Percentiles rank a stretch among this genome's conserved stretches.
phyloP scores from a whole-genome alignment of 1,140 invertebrate species.

The Drosophila kurseongensis region DNA sequence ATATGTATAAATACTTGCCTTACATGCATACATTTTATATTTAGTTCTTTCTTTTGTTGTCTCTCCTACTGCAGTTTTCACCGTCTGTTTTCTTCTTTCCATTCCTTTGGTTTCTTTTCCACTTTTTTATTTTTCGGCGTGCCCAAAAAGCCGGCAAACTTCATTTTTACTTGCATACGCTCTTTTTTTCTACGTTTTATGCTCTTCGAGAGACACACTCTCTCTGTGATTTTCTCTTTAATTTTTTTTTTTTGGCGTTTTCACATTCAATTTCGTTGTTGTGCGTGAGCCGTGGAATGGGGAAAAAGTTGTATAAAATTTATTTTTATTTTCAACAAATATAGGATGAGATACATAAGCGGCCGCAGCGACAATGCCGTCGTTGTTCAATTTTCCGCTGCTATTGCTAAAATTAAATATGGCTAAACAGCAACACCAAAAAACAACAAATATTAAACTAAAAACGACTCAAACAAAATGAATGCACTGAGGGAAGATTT shows the following conservation, averaged over 20 bases:
- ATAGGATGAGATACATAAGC: slow-evolving; percentile 32
- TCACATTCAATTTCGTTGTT: slow-evolving; percentile 22
- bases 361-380: slow-evolving; percentile 7
- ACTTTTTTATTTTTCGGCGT: slow-evolving; percentile 5
- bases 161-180: slow-evolving; percentile 19
- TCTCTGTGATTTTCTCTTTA: slow-evolving; percentile 29
- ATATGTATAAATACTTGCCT: neutral
- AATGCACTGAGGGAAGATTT: slow-evolving; percentile 1
- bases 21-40: slow-evolving; percentile 16
- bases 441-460: slow-evolving; percentile 8
- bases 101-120: slow-evolving; percentile 3
- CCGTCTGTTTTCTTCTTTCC: slow-evolving; percentile 10
- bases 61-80: slow-evolving; percentile 16
- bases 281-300: slow-evolving; percentile 54
- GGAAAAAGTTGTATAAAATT: slow-evolving; percentile 61
- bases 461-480: slow-evolving; percentile 10
- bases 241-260: slow-evolving; percentile 4
- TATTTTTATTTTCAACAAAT: slow-evolving; percentile 74
- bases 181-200: neutral
- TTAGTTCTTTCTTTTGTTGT: slow-evolving; percentile 41
- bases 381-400: slow-evolving; percentile 71
- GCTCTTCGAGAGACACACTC: slow-evolving; percentile 4
- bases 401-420: slow-evolving; percentile 74
- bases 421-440: slow-evolving; percentile 38
- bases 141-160: slow-evolving; percentile 64